Percentiles rank a stretch among this genome's conserved stretches.
Evolutionary conservation across 2,888 invertebrate species (phyloP).

Genomic region (Magallana nippona): DNA sequence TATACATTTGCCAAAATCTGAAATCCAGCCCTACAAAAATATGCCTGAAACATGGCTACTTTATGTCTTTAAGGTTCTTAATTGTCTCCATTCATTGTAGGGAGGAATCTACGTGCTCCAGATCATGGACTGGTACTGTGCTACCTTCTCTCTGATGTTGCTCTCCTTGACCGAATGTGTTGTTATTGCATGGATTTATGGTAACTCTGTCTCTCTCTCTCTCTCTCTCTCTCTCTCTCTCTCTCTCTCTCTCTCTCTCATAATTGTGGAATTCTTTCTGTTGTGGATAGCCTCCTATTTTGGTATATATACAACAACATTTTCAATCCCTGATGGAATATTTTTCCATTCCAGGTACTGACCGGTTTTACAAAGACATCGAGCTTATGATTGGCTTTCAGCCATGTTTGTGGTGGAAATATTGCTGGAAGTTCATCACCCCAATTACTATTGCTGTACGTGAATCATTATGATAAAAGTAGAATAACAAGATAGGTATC

Average conservation of each 20-base stretch:
- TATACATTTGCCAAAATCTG: too few species aligned
- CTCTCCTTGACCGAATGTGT: constrained; percentile 77
- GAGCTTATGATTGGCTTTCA: constrained; percentile 52
- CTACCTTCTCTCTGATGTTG: constrained; percentile 80
- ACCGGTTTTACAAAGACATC: constrained; percentile 55
- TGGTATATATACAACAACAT: too few species aligned
- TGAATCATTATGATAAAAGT: too few species aligned
- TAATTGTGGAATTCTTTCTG: background rate
- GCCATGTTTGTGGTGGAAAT: constrained; percentile 48
- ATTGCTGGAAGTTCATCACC: constrained; percentile 49
- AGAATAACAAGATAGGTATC: too few species aligned
- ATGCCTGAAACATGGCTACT: too few species aligned
- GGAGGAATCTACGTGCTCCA: constrained; percentile 77
- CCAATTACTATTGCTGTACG: constrained; percentile 52
- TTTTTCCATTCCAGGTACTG: constrained; percentile 62
- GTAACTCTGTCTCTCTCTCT: constrained; percentile 63
- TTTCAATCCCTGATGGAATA: too few species aligned
- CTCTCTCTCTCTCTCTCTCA: constrained; percentile 18
- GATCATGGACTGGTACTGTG: constrained; percentile 80
- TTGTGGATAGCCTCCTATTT: too few species aligned
- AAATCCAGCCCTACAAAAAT: too few species aligned
- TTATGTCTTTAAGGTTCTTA: too few species aligned
- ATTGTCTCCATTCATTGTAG: constrained; percentile 49
- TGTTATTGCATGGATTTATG: constrained; percentile 77
- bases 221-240: background rate